A percentile compares a stretch with the other conserved stretches of the same genome.
Conservation (phyloP, 2,797 vertebrate genomes). For the Sebastes glaucus region DNA sequence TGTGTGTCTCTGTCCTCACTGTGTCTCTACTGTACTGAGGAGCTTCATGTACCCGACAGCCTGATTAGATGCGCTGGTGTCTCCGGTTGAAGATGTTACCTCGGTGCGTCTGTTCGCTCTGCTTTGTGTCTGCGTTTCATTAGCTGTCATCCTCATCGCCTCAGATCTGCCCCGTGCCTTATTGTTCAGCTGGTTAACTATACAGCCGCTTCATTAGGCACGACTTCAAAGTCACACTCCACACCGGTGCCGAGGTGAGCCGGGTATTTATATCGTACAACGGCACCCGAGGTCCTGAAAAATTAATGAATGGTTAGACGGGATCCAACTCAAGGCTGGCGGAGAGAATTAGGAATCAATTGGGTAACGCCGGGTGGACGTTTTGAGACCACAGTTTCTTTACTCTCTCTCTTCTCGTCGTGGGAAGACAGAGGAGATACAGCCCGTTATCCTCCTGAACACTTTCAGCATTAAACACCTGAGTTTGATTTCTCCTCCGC, state of each 20-base stretch:
- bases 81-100: constrained; percentile 11
- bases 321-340: constrained; percentile 65
- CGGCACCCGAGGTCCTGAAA: constrained; percentile 67
- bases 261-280: constrained; percentile 73
- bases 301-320: constrained; percentile 75
- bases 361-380: constrained; percentile 49
- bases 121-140: constrained; percentile 52
- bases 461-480: background rate
- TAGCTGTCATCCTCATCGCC: constrained; percentile 56
- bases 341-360: constrained; percentile 61
- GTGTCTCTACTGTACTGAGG: background rate
- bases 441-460: background rate
- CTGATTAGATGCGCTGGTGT: constrained; percentile 10
- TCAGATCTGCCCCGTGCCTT: constrained; percentile 63
- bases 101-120: constrained; percentile 8
- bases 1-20: background rate
- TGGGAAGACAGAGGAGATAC: background rate
- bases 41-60: background rate
- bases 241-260: constrained; percentile 56
- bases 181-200: constrained; percentile 76
- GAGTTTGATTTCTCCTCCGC: background rate
- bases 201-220: constrained; percentile 76
- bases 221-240: constrained; percentile 73
- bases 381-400: constrained; percentile 57
- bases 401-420: background rate